Base-by-base conservation (phyloP, 2,797 vertebrate species). In the Melanotaenia maccullochi region DNA sequence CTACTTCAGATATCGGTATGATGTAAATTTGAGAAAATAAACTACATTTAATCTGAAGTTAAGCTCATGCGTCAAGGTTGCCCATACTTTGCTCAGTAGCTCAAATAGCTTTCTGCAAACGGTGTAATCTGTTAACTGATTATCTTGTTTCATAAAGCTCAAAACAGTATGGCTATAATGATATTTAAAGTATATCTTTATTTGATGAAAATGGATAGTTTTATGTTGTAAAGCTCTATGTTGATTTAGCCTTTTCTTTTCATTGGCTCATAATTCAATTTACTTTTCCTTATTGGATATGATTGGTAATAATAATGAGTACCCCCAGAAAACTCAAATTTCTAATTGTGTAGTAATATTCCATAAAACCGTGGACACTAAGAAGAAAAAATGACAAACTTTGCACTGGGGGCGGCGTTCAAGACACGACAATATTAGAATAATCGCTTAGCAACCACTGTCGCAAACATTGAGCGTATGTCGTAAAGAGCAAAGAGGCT, bases 381-480 rank as follows among this genome's bases (percentile, higher is more conserved):
- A 51, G 24, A 9, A 8, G n/a, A 4, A 11, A 56, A 24, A 66
- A 75, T 22, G 57, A 42, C 40, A 81, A 85, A 88, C 71, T 79
- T 83, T 71, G 71, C 68, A 14, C 24, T 28, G 68, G 64, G 82
- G 77, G 75, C 60, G 82, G 87, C 14, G 73, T 68, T 85, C 75
- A 63, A 79, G 68, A 74, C 78, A 18, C 83, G 79, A 81, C 80
- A 87, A 86, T 66, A 77, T 85, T 75, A 75, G 79, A 88, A 79
- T 69, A 51, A 78, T 93, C 81, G 89, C 93, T 56, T 86, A 88
- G 92, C 93, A 94, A 93, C 91, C 68, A 5, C 64, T 73, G 86
- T 71, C 94, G 94, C 88, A 93, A 95, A 94, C 58, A 1, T 74
- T 54, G 18, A 3, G 69, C 60, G 78, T 79, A n/a, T 85, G 95